Conservation (phyloP, 1,140 invertebrate species). For the Neuroterus valhalla region DNA sequence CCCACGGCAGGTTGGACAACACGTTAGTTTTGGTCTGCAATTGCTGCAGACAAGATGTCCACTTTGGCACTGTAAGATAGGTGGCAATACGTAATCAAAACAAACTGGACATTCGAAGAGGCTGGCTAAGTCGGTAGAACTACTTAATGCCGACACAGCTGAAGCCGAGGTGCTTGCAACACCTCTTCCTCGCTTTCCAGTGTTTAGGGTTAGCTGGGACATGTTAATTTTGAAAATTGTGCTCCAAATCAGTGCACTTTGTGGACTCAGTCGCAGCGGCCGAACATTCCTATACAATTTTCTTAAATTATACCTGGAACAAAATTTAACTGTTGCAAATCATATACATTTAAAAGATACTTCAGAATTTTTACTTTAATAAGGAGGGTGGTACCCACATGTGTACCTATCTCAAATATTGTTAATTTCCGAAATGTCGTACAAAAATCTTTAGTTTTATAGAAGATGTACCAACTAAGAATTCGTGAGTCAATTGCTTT, state of each 20-base stretch:
- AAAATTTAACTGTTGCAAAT: background rate
- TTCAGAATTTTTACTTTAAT: too few relatives aligned
- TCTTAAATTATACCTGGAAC: slow-evolving; percentile 26
- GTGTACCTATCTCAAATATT: too few relatives aligned
- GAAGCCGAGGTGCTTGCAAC: slow-evolving; percentile 70
- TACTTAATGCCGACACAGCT: slow-evolving; percentile 69
- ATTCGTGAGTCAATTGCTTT: too few relatives aligned
- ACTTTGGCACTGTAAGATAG: slow-evolving; percentile 92
- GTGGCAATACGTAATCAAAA: slow-evolving; percentile 99
- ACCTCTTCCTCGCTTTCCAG: slow-evolving; percentile 71
- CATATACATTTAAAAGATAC: background rate
- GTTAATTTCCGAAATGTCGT: too few relatives aligned
- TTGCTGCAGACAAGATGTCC: slow-evolving; percentile 94
- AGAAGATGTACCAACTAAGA: too few relatives aligned
- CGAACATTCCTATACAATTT: slow-evolving; percentile 13
- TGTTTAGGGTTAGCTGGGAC: slow-evolving; percentile 71
- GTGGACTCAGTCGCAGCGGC: background rate
- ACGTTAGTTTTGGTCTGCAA: slow-evolving; percentile 96
- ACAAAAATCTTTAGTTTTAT: too few relatives aligned
- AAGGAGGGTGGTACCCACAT: too few relatives aligned
- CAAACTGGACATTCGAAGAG: slow-evolving; percentile 99
- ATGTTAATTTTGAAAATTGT: slow-evolving; percentile 54
- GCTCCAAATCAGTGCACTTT: slow-evolving; percentile 42
- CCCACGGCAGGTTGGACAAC: slow-evolving; percentile 98
- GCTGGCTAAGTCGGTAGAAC: slow-evolving; percentile 91